Percentiles rank a stretch among this genome's conserved stretches.
Evolutionary conservation across 2,888 invertebrate genomes (phyloP).

Genomic region (Andrena praecox): DNA sequence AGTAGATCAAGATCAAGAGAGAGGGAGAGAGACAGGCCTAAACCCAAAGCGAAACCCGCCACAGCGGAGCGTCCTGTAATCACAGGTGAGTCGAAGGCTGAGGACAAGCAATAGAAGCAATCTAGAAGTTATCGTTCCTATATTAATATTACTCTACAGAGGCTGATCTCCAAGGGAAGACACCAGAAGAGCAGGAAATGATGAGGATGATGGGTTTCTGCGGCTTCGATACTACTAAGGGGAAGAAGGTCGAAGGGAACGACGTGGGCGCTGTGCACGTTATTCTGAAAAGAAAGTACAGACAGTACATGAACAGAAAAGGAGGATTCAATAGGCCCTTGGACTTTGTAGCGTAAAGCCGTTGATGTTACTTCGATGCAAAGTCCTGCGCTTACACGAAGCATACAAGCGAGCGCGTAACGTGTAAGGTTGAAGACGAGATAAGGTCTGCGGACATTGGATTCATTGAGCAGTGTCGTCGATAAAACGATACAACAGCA

Average conservation of each 20-base stretch:
- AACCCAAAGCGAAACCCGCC: constrained; percentile 81
- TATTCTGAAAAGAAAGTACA: constrained; percentile 97
- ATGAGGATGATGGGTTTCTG: constrained; percentile 98
- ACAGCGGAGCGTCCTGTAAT: constrained; percentile 83
- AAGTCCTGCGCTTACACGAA: background rate
- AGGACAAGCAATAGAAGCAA: too few species aligned
- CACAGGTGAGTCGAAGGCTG: constrained; percentile 74
- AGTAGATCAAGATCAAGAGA: constrained; percentile 84
- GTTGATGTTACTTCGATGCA: background rate
- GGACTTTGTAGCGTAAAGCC: constrained; percentile 95
- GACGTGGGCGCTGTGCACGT: constrained; percentile 98
- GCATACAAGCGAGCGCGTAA: background rate
- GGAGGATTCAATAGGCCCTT: constrained; percentile 99
- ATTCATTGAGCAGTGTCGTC: background rate
- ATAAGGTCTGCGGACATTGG: background rate
- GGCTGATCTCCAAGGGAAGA: constrained; percentile 95
- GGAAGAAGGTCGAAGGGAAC: constrained; percentile 97
- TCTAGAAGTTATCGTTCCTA: background rate
- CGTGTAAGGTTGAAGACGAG: background rate
- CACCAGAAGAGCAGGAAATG: constrained; percentile 97
- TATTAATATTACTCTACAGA: constrained; percentile 85
- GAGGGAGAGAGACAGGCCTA: constrained; percentile 84
- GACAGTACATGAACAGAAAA: constrained; percentile 99
- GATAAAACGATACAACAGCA: background rate
- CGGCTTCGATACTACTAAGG: constrained; percentile 98